Base-by-base conservation (phyloP, 2,888 invertebrate species). In the Amphimallon solstitiale region DNA sequence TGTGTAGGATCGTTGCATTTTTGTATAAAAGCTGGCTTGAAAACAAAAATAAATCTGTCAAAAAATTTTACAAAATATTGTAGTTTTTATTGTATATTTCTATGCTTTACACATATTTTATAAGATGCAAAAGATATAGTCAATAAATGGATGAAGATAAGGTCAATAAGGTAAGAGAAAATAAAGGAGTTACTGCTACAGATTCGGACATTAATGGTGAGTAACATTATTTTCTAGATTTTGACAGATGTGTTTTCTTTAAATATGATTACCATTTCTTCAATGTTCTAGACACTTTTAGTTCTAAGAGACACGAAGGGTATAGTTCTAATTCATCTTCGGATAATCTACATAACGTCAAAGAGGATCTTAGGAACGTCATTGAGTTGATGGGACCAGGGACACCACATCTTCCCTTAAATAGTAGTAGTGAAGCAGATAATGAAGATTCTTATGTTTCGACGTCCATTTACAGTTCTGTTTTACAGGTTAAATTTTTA, bases 331-430 rank as follows among this genome's bases (percentile, higher is more conserved):
- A 12, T 34, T 10, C 60, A 14, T n/a, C 34, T 14, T 48, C 34
- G 7, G 48, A 52, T 6, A 60, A 63, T 38, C 54, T 74, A 38
- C 45, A 69, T 40, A 51, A 68, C 15, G 66, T 74, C 6, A 67
- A 70, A 65, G 68, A 72, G 9, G 72, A 75, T 29, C 48, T 77
- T 46, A 66, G 70, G 52, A 70, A 74, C 48, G 75, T 75, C 2
- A 76, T 77, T 38, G 73, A 76, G 49, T 45, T 70, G 29, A 76
- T 77, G 74, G 76, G 74, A 19, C 72, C 73, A 9, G 65, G 59
- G 29, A 71, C 75, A 0, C 70, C 74, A 1, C 68, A 68, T 48
- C 56, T 71, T 38, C 15, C 48, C 35, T 59, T 60, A 21, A 62
- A 65, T 35, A 63, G 61, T 5, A 71, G 62, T 29, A 67, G 62